phyloP scores from a whole-genome alignment of 2,797 vertebrate species.

The Urosaurus nigricauda region DNA sequence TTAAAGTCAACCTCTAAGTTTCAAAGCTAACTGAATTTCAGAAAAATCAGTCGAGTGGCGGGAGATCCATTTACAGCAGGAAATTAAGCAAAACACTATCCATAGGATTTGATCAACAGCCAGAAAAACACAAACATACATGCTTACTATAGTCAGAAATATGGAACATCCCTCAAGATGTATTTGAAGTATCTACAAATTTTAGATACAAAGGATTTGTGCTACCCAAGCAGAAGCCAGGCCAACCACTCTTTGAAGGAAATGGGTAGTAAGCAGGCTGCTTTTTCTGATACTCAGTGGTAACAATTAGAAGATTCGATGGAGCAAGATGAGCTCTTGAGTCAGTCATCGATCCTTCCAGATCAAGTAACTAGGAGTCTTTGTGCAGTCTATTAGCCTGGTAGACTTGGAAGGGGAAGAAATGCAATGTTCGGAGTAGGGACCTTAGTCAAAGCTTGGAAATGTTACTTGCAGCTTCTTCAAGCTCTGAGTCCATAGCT shows the following conservation, averaged over 20 bases:
- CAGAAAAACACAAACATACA: background rate
- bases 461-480: too few species aligned
- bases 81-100: background rate
- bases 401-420: background rate
- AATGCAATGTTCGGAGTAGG: too few species aligned
- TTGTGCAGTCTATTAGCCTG: background rate
- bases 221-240: background rate
- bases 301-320: background rate
- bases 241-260: background rate
- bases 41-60: background rate
- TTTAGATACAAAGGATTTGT: background rate
- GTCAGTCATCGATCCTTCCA: background rate
- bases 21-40: slow-evolving; percentile 19
- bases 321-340: background rate
- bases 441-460: too few species aligned
- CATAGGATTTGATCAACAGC: background rate
- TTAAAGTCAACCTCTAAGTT: background rate
- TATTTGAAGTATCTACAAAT: background rate
- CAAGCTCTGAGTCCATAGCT: background rate
- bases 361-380: background rate
- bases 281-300: background rate
- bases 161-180: background rate
- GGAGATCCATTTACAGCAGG: background rate
- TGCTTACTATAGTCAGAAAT: background rate
- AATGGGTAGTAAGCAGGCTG: background rate